Percentiles rank a stretch among this genome's conserved stretches.
These are phyloP conservation scores for Nowickia ferox DNA, from an alignment of 2,888 invertebrate genomes.

Conservation along the genomic window DNA sequence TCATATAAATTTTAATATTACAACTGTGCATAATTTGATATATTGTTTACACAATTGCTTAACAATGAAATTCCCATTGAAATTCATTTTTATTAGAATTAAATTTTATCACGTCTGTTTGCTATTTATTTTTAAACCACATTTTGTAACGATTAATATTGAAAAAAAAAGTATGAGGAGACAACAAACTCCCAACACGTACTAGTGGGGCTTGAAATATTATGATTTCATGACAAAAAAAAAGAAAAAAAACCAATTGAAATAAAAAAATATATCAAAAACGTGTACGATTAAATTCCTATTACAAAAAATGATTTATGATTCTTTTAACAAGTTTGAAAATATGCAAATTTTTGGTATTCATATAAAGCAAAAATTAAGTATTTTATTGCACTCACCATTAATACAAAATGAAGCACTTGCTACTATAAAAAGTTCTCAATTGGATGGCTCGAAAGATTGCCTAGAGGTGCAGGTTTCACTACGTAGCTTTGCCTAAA, in stretches of 20 bases:
- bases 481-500: no score
- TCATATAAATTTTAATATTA: no score
- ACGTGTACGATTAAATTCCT: no score
- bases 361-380: not conserved
- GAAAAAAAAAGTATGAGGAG: not conserved
- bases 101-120: conserved; percentile 7
- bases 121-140: conserved; percentile 2
- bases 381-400: not conserved
- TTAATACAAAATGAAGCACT: no score
- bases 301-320: no score
- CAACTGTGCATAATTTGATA: no score
- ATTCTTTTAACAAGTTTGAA: not conserved
- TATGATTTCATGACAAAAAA: not conserved
- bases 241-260: no score
- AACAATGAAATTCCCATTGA: not conserved
- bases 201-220: not conserved
- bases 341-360: not conserved
- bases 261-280: no score
- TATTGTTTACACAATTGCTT: not conserved
- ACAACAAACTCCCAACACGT: not conserved
- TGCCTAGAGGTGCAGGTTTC: no score
- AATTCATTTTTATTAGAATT: not conserved
- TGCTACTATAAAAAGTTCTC: no score
- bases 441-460: no score
- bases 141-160: not conserved